phyloP scores from a whole-genome alignment of 1,140 invertebrate species.

The Halesus radiatus region DNA sequence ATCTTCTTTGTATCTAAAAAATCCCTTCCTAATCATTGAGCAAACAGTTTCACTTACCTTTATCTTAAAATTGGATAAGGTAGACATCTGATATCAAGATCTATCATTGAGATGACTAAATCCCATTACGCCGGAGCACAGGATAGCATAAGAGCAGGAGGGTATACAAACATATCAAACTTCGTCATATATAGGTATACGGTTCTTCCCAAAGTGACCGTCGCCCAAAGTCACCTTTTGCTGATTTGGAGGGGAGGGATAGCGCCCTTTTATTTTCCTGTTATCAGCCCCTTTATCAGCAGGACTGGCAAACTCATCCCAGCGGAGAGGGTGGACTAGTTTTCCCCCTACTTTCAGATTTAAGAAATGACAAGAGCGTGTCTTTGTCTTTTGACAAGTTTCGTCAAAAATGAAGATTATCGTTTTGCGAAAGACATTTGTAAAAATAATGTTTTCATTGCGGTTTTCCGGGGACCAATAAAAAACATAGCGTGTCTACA shows the following conservation, averaged over 20 bases:
- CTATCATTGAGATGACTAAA: neutral
- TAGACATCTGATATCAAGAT: neutral
- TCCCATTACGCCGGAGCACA: neutral
- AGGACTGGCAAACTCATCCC: constrained; percentile 14
- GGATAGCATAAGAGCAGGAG: neutral
- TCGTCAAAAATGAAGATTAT: too few species aligned
- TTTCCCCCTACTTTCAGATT: neutral
- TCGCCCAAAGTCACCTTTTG: constrained; percentile 47
- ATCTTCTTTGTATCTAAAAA: too few species aligned
- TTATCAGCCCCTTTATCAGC: constrained; percentile 55
- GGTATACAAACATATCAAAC: constrained; percentile 3
- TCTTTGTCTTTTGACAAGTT: too few species aligned
- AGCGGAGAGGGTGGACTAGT: neutral
- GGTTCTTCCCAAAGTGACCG: constrained; percentile 45
- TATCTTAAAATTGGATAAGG: neutral
- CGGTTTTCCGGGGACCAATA: too few species aligned
- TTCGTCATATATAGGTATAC: neutral
- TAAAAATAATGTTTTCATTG: too few species aligned
- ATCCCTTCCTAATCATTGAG: too few species aligned
- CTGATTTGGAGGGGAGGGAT: constrained; percentile 41
- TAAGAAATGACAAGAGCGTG: neutral
- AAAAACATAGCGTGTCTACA: too few species aligned
- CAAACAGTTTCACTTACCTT: too few species aligned
- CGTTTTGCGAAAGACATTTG: too few species aligned
- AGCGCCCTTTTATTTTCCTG: constrained; percentile 55